Evolutionary conservation across 2,113 vertebrate genomes (phyloP), one percentile per base, ranked within the genome.

Genomic region (Albula glossodonta): DNA sequence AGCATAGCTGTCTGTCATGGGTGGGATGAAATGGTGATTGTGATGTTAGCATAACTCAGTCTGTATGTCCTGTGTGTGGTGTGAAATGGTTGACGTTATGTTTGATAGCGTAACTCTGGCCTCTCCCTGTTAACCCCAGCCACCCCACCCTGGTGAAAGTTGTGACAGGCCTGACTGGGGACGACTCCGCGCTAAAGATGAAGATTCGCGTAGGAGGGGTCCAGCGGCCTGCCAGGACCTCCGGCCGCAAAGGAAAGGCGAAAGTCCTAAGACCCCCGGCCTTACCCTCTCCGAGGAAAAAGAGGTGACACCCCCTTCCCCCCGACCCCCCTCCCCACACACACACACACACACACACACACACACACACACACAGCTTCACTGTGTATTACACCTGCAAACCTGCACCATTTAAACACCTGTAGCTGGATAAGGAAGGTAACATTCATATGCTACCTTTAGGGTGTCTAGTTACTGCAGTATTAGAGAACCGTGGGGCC

Each of bases 91-190:
- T 74, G 31, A n/a, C n/a, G 15, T 31, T 22, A 63, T 11, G 49
- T 49, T 84, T 17, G 19, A 31, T 8, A 60, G 7, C 2, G 70
- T 74, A 74, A 74, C n/a, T 31, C 15, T 82, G 22, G 22, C n/a
- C 60, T 83, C 77, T 60, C 9, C 85, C 15, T 87, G 10, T 41
- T 41, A 82, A 11, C 0, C 11, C 70, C 89, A 99, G 98, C 96
- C 95, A 85, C 96, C 96, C 57, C 95, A 95, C 96, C 19, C 80
- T 91, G 86, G 94, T 98, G 88, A 97, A 94, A 90, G 93, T 94
- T 22, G 93, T 97, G 70, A 94, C 96, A 50, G 92, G 94, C 63
- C 84, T 91, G 31, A 91, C 93, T 11, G 86, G 82, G 84, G 90
- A 88, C n/a, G 52, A 91, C 31, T 92, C 90, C 17, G 93, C 94